Conservation (phyloP, 92 coral and sea anemone genomes). For the Siderastrea siderea region DNA sequence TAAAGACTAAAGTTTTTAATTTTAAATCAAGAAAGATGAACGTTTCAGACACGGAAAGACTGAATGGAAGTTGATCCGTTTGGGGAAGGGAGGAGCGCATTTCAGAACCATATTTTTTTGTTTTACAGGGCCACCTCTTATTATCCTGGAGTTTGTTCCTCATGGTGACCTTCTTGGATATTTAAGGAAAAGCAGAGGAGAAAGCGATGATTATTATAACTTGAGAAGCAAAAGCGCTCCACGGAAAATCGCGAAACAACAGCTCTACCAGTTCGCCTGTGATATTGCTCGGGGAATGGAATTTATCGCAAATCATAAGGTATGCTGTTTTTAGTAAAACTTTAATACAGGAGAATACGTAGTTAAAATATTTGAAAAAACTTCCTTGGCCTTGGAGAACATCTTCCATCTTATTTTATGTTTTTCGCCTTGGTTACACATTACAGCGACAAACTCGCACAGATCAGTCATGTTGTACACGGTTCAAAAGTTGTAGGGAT, state of each 20-base stretch:
- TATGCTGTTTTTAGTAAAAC: not conserved
- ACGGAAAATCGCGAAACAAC: slow-evolving; percentile 10
- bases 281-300: slow-evolving; percentile 58
- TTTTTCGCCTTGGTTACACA: no score
- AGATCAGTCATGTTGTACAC: no score
- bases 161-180: slow-evolving; percentile 60
- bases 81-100: not conserved
- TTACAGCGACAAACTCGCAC: no score
- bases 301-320: slow-evolving; percentile 35
- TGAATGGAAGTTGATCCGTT: no score
- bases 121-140: slow-evolving; percentile 36
- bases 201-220: slow-evolving; percentile 67
- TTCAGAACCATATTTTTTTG: not conserved
- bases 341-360: no score
- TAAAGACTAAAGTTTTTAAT: no score
- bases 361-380: no score
- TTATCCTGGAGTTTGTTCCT: slow-evolving; percentile 48
- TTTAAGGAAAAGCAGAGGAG: slow-evolving; percentile 52
- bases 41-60: no score
- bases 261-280: slow-evolving; percentile 32
- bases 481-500: no score
- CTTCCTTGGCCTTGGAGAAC: no score
- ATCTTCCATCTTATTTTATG: no score
- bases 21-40: no score
- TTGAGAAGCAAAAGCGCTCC: slow-evolving; percentile 6